These are phyloP conservation scores for Pseudorhiza aurosa DNA, from an alignment of 30 jellyfish, hydroid and myxozoan species.

Conservation along the genomic window DNA sequence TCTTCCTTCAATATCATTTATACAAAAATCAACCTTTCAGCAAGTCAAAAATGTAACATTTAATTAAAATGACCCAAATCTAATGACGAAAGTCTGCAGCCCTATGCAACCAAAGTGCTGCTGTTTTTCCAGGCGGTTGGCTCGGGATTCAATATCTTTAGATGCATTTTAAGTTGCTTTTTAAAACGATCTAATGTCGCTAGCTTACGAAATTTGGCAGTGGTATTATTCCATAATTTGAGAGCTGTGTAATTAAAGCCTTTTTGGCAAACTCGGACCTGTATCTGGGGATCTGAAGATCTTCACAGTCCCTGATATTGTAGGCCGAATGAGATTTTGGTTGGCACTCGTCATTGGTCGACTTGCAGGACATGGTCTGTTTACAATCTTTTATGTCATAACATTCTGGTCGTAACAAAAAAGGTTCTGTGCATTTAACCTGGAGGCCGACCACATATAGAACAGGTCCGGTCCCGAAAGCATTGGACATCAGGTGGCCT, in stretches of 20 bases:
- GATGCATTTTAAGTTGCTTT: conserved; percentile 3
- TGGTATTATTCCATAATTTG: background rate
- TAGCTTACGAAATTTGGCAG: background rate
- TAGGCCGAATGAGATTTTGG: too few species aligned
- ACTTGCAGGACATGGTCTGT: background rate
- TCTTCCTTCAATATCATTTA: too few species aligned
- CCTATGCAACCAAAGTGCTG: background rate
- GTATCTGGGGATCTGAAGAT: background rate
- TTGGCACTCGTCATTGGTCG: background rate
- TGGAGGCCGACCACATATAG: background rate
- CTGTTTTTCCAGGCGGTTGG: background rate
- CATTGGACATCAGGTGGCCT: too few species aligned
- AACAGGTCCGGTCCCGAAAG: too few species aligned
- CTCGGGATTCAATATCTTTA: background rate
- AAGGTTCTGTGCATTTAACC: background rate
- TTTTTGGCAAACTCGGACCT: conserved; percentile 6
- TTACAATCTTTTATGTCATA: too few species aligned
- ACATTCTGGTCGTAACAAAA: background rate
- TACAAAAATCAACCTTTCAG: background rate
- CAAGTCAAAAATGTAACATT: background rate
- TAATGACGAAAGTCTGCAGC: background rate
- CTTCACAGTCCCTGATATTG: background rate
- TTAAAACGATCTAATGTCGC: background rate
- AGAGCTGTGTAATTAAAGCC: background rate
- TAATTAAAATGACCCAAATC: background rate